Evolutionary conservation across 2,797 vertebrate species (phyloP).

Genomic region (Nyctibius grandis): DNA sequence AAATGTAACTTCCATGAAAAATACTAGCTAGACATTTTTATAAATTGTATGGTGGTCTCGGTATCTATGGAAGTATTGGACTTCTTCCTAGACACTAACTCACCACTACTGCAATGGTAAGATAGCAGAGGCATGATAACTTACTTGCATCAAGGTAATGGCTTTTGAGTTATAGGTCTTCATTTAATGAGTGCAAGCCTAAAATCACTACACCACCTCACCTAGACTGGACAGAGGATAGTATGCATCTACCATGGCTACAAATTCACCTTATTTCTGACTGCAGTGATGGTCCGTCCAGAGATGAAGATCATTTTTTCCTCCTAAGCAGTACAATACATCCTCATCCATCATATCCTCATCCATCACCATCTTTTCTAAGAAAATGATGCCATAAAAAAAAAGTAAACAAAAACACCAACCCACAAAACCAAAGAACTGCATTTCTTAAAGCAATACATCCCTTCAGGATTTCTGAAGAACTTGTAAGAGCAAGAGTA

Average conservation of each 20-base stretch:
- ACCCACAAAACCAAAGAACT: not conserved
- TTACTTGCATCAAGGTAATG: not conserved
- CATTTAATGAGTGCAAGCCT: not conserved
- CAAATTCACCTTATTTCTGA: not conserved
- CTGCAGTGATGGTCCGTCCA: fast-evolving
- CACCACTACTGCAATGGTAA: not conserved
- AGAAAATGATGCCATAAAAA: not conserved
- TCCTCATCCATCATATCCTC: not conserved
- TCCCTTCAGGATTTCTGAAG: not conserved
- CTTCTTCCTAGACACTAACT: not conserved
- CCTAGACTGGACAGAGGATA: too few relatives aligned
- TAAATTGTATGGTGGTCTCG: not conserved
- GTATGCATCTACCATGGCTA: not conserved
- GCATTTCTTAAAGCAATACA: not conserved
- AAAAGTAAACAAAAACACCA: fast-evolving
- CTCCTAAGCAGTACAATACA: not conserved
- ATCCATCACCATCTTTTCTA: not conserved
- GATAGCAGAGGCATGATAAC: not conserved
- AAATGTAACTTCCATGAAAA: not conserved
- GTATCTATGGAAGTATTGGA: not conserved
- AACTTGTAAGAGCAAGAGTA: not conserved
- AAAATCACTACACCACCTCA: not conserved
- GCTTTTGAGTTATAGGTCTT: not conserved
- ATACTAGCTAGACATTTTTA: not conserved
- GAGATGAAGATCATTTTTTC: not conserved